Evolutionary conservation across 1,140 invertebrate species (phyloP).

Genomic region (Delia radicum): DNA sequence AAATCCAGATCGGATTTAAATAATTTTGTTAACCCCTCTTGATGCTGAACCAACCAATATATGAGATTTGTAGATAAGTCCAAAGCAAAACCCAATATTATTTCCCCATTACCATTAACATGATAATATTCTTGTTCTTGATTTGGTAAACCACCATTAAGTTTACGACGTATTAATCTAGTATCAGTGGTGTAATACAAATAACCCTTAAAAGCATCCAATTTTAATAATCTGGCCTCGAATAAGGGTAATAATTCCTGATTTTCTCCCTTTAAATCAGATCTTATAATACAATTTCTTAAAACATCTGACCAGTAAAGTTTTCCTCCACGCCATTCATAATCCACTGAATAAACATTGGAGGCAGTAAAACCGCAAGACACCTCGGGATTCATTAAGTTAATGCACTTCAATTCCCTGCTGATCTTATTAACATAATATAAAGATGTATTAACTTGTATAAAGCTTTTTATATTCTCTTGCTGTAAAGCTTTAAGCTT

Average conservation of each 20-base stretch:
- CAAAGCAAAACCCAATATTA: slow-evolving; percentile 77
- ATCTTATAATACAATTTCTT: slow-evolving; percentile 38
- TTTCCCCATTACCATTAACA: slow-evolving; percentile 35
- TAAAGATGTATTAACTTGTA: slow-evolving; percentile 38
- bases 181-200: slow-evolving; percentile 87
- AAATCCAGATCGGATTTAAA: slow-evolving; percentile 27
- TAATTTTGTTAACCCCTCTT: slow-evolving; percentile 62
- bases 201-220: slow-evolving; percentile 79
- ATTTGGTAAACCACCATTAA: slow-evolving; percentile 67
- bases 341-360: slow-evolving; percentile 74
- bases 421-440: slow-evolving; percentile 34
- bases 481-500: neutral
- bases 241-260: slow-evolving; percentile 40
- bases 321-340: slow-evolving; percentile 86
- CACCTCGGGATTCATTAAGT: slow-evolving; percentile 35
- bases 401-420: slow-evolving; percentile 34
- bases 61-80: slow-evolving; percentile 72
- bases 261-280: slow-evolving; percentile 33
- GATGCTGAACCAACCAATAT: slow-evolving; percentile 78
- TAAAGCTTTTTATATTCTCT: slow-evolving; percentile 34
- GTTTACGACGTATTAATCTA: slow-evolving; percentile 72
- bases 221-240: slow-evolving; percentile 68
- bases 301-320: slow-evolving; percentile 76
- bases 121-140: slow-evolving; percentile 39
- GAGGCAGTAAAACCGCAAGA: slow-evolving; percentile 27